phyloP scores from a whole-genome alignment of 2,113 vertebrate genomes.

The Nesogale talazaci region DNA sequence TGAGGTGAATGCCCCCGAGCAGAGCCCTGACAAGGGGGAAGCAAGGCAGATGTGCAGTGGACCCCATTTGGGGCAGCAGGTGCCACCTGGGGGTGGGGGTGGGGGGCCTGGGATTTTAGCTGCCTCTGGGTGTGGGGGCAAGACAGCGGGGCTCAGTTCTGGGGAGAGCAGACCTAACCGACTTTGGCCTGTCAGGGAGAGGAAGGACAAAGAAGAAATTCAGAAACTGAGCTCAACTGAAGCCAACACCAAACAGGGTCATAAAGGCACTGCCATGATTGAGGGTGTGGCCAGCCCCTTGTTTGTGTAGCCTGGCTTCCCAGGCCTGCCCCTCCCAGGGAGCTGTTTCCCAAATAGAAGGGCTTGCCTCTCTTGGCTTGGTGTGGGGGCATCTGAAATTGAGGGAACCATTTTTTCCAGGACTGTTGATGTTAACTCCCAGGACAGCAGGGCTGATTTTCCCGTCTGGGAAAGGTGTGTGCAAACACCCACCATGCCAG shows the following conservation, averaged over 20 bases:
- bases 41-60: background rate
- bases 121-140: background rate
- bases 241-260: background rate
- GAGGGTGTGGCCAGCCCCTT: too few relatives aligned
- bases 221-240: fast-evolving
- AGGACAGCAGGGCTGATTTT: background rate
- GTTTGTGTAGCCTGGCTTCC: background rate
- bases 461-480: background rate
- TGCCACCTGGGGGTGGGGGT: background rate
- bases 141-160: background rate
- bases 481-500: background rate
- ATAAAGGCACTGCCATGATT: background rate
- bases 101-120: background rate
- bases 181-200: background rate
- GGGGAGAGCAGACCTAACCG: background rate
- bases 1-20: fast-evolving
- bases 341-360: background rate
- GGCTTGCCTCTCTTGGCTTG: background rate
- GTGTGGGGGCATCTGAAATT: too few relatives aligned
- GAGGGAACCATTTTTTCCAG: background rate
- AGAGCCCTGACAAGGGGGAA: background rate
- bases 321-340: background rate
- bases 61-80: background rate
- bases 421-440: background rate
- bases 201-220: background rate